Evolutionary conservation across 2,888 invertebrate genomes (phyloP).

Genomic region (Bombylius discolor): DNA sequence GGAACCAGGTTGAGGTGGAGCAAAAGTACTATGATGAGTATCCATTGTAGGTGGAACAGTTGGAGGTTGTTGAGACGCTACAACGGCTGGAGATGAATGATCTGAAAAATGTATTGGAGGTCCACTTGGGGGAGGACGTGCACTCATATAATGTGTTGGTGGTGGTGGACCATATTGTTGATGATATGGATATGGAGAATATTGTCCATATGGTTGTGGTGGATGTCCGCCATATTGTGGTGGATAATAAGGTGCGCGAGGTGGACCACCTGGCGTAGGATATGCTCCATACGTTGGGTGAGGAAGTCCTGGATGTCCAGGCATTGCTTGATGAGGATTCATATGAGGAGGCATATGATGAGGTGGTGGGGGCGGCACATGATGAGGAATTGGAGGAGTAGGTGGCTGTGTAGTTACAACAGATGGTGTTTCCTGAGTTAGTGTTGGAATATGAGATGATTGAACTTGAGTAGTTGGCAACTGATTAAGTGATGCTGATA

Average conservation of each 20-base stretch:
- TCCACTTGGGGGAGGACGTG: conserved; percentile 22
- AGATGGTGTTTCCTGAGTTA: conserved; percentile 2
- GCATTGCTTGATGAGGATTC: conserved; percentile 26
- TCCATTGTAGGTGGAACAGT: conserved; percentile 16
- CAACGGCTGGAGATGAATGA: conserved; percentile 17
- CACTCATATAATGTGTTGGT: conserved; percentile 28
- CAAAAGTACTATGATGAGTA: conserved; percentile 21
- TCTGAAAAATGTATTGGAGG: conserved; percentile 18
- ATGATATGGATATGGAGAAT: conserved; percentile 34
- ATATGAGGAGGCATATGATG: conserved; percentile 31
- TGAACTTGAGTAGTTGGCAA: neutral
- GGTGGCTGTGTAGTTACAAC: conserved; percentile 13
- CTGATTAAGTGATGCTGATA: neutral
- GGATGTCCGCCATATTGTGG: conserved; percentile 35
- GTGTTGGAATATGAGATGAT: neutral
- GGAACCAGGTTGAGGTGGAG: conserved; percentile 12
- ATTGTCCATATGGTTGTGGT: conserved; percentile 30
- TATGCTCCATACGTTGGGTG: conserved; percentile 33
- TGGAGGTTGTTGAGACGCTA: conserved; percentile 20
- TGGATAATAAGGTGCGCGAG: conserved; percentile 34
- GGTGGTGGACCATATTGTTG: conserved; percentile 32
- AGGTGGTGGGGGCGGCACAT: conserved; percentile 23
- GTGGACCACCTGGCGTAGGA: conserved; percentile 29
- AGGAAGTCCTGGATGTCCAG: conserved; percentile 26
- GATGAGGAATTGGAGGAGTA: conserved; percentile 24